Percentiles rank a stretch among this genome's conserved stretches.
These are phyloP conservation scores for Nysson spinosus DNA, from an alignment of 2,888 invertebrate genomes.

Conservation along the genomic window DNA sequence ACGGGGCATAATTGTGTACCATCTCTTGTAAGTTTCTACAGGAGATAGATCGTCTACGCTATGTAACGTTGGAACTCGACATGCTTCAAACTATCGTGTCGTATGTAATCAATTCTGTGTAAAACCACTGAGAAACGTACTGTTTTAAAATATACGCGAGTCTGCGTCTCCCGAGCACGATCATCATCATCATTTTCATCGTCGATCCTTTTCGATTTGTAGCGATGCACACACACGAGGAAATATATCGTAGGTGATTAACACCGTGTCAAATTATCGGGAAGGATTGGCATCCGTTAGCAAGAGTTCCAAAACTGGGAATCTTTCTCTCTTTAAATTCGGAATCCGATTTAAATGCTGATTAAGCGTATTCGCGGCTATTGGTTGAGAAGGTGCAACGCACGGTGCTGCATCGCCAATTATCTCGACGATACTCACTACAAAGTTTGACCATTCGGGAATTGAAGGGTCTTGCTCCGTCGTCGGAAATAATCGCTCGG, in stretches of 20 bases:
- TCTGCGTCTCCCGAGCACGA: too few species aligned
- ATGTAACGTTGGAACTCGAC: slow-evolving; percentile 53
- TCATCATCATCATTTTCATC: slow-evolving; percentile 20
- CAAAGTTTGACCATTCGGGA: slow-evolving; percentile 70
- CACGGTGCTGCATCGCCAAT: slow-evolving; percentile 65
- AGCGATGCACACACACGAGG: slow-evolving; percentile 17
- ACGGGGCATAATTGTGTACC: too few species aligned
- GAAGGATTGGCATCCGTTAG: slow-evolving; percentile 72
- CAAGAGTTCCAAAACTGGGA: slow-evolving; percentile 67
- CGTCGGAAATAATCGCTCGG: slow-evolving; percentile 77
- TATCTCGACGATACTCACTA: slow-evolving; percentile 64
- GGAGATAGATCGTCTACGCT: too few species aligned
- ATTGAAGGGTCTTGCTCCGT: slow-evolving; percentile 54
- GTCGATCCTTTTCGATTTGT: slow-evolving; percentile 36
- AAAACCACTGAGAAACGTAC: slow-evolving; percentile 45
- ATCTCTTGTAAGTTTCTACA: too few species aligned
- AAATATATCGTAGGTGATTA: slow-evolving; percentile 15
- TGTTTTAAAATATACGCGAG: slow-evolving; percentile 53
- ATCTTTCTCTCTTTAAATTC: slow-evolving; percentile 65
- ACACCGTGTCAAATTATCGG: slow-evolving; percentile 68
- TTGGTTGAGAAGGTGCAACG: slow-evolving; percentile 69
- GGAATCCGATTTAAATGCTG: slow-evolving; percentile 70
- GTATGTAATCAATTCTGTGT: slow-evolving; percentile 40
- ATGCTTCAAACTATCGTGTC: slow-evolving; percentile 42
- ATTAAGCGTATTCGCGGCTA: slow-evolving; percentile 67